Percentiles rank a stretch among this genome's conserved stretches.
Conservation (phyloP, 1,140 invertebrate species). For the Coenobita brevimanus region DNA sequence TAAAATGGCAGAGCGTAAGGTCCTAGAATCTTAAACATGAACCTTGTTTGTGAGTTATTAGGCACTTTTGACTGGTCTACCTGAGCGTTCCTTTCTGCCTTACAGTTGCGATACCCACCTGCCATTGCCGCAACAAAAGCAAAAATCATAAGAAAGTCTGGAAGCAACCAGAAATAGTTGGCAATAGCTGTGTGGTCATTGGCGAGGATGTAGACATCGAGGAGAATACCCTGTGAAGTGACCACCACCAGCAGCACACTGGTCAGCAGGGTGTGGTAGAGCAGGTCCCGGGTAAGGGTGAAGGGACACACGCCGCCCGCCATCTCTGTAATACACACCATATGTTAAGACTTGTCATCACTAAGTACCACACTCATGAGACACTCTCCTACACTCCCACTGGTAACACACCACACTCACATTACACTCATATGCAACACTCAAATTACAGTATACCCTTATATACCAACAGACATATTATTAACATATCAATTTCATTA, state of each 20-base stretch:
- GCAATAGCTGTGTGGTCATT: constrained; percentile 30
- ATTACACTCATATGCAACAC: too few relatives aligned
- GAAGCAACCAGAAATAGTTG: constrained; percentile 54
- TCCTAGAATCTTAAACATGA: not conserved
- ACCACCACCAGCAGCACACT: constrained; percentile 19
- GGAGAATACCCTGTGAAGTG: constrained; percentile 26
- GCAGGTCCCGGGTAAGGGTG: constrained; percentile 27
- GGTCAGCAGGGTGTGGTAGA: constrained; percentile 36
- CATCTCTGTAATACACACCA: not conserved
- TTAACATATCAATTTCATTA: too few relatives aligned
- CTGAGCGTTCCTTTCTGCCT: not conserved
- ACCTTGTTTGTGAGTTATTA: not conserved
- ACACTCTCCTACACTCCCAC: too few relatives aligned
- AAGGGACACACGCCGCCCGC: constrained; percentile 50
- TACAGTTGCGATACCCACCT: constrained; percentile 28
- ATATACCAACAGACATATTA: too few relatives aligned
- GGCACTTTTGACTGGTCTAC: not conserved
- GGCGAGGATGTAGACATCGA: constrained; percentile 46
- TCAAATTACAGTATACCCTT: too few relatives aligned
- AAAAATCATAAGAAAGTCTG: constrained; percentile 54
- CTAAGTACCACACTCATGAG: too few relatives aligned
- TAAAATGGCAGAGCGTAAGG: constrained; percentile 28
- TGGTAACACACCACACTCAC: too few relatives aligned
- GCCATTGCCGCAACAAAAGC: constrained; percentile 54
- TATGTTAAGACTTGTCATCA: too few relatives aligned